A percentile compares a stretch with the other conserved stretches of the same genome.
Evolutionary conservation across 2,888 invertebrate species (phyloP).

Genomic region (Halocaridina rubra): DNA sequence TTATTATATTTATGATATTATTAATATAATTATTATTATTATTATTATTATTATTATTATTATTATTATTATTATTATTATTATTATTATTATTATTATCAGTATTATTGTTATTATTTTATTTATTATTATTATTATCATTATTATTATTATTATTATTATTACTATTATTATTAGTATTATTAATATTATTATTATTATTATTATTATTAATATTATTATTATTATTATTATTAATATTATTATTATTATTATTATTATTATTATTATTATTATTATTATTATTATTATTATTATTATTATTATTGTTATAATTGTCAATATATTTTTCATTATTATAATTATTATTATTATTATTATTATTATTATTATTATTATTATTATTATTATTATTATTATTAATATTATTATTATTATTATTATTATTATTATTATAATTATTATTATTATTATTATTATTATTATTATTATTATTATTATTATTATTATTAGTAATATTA

Average conservation of each 20-base stretch:
- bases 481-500: not conserved
- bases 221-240: not conserved
- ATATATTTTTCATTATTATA: not conserved
- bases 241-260: not conserved
- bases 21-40: not conserved
- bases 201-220: not conserved
- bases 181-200: not conserved
- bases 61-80: not conserved
- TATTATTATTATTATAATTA: not conserved
- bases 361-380: not conserved
- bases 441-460: not conserved
- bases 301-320: not conserved
- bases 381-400: not conserved
- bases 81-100: not conserved
- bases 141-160: not conserved
- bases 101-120: not conserved
- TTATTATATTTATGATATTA: not conserved
- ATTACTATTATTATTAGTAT: not conserved
- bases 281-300: not conserved
- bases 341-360: not conserved
- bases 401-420: not conserved
- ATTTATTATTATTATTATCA: not conserved
- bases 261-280: not conserved
- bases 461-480: not conserved
- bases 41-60: not conserved